Evolutionary conservation across 2,797 vertebrate species (phyloP).

Genomic region (Delichon dasypus): DNA sequence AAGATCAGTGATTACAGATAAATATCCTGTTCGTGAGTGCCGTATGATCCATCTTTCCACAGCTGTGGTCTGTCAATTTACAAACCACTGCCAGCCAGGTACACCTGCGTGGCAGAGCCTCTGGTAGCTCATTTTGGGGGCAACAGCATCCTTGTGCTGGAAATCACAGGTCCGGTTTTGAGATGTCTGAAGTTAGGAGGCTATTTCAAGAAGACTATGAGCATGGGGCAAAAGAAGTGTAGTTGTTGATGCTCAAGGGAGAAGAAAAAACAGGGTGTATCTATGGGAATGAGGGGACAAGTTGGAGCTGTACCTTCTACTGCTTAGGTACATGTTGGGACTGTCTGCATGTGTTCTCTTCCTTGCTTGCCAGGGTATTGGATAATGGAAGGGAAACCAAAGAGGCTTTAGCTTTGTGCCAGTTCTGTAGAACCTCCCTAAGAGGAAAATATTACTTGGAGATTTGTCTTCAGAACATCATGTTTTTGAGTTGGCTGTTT

Average conservation of each 20-base stretch:
- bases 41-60: background rate
- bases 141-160: background rate
- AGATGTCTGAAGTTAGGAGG: background rate
- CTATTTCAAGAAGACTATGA: background rate
- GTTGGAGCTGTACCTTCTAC: background rate
- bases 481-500: accelerated
- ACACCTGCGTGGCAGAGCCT: background rate
- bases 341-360: accelerated
- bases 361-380: background rate
- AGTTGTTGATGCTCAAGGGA: background rate
- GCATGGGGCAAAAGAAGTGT: background rate
- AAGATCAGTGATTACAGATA: background rate
- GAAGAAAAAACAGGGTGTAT: background rate
- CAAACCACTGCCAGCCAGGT: background rate
- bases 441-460: background rate
- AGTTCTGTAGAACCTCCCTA: background rate
- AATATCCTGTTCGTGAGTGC: background rate
- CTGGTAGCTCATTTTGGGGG: background rate
- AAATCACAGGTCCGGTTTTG: background rate
- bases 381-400: background rate
- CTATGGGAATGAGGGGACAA: background rate
- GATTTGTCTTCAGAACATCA: accelerated
- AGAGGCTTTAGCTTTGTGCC: background rate
- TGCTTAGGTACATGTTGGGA: background rate
- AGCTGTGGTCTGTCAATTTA: background rate